phyloP scores from a whole-genome alignment of 2,888 invertebrate genomes.

The Hydriomena furcata region DNA sequence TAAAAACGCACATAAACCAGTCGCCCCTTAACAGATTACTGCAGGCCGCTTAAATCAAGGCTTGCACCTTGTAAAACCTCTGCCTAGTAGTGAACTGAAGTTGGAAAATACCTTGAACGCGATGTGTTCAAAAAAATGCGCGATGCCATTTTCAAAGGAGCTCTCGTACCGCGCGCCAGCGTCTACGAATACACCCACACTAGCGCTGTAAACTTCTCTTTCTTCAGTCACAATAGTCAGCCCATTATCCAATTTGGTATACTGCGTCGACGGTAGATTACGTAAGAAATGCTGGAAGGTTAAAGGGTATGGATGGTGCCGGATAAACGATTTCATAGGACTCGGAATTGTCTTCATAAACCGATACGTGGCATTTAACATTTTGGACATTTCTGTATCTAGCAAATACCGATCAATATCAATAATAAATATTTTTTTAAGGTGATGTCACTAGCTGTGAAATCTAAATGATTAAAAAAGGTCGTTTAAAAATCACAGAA shows the following conservation, averaged over 20 bases:
- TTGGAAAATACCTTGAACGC: slow-evolving; percentile 56
- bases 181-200: slow-evolving; percentile 60
- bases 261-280: slow-evolving; percentile 92
- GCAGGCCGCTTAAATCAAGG: no score
- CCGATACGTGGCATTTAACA: slow-evolving; percentile 1
- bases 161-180: slow-evolving; percentile 65
- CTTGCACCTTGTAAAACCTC: no score
- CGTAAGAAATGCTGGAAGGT: slow-evolving; percentile 44
- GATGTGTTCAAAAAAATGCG: slow-evolving; percentile 74
- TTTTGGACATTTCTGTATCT: background rate
- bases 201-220: slow-evolving; percentile 86
- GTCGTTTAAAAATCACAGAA: no score
- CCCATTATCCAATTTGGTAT: slow-evolving; percentile 91
- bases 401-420: no score
- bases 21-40: no score
- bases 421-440: no score
- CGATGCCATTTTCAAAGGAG: slow-evolving; percentile 56
- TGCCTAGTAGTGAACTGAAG: no score
- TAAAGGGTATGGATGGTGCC: slow-evolving; percentile 84
- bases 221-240: slow-evolving; percentile 96
- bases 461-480: no score
- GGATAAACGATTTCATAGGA: slow-evolving; percentile 5
- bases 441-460: no score
- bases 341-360: background rate
- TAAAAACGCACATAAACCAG: no score